phyloP scores from a whole-genome alignment of 2,797 vertebrate genomes.

The Crenuchus spilurus region DNA sequence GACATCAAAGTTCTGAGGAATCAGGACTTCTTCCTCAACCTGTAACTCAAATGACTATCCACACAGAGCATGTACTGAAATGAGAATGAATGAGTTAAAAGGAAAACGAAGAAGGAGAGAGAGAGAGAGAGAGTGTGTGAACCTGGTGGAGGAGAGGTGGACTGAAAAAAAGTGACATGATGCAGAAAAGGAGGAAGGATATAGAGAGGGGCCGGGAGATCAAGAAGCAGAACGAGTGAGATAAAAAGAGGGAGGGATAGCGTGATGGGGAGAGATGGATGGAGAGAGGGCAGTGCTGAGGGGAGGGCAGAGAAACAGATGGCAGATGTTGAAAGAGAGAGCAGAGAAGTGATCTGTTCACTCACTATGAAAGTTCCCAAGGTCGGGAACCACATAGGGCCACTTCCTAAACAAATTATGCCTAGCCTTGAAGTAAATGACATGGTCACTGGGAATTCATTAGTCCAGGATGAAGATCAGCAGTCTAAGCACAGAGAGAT shows the following conservation, averaged over 20 bases:
- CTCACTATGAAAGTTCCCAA: neutral
- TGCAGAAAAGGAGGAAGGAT: neutral
- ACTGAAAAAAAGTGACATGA: no score
- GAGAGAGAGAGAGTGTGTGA: no score
- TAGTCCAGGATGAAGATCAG: no score
- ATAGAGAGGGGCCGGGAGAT: neutral
- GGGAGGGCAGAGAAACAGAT: neutral
- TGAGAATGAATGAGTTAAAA: no score
- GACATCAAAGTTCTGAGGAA: no score
- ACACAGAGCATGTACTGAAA: neutral
- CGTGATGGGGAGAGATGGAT: neutral
- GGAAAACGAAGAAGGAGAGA: neutral
- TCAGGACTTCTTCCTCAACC: no score
- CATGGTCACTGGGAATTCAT: neutral
- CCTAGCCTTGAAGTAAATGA: neutral
- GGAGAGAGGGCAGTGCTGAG: neutral
- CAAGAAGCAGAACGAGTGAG: neutral
- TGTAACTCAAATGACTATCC: no score
- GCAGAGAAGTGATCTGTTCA: constrained; percentile 12
- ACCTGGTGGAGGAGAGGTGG: neutral
- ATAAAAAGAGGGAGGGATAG: neutral
- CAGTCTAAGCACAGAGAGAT: no score
- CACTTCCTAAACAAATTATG: neutral
- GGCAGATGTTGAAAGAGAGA: constrained; percentile 2
- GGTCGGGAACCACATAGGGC: neutral